Evolutionary conservation across 2,113 vertebrate genomes (phyloP), one percentile per base, ranked within the genome.

Genomic region (Pterocles burchelli): DNA sequence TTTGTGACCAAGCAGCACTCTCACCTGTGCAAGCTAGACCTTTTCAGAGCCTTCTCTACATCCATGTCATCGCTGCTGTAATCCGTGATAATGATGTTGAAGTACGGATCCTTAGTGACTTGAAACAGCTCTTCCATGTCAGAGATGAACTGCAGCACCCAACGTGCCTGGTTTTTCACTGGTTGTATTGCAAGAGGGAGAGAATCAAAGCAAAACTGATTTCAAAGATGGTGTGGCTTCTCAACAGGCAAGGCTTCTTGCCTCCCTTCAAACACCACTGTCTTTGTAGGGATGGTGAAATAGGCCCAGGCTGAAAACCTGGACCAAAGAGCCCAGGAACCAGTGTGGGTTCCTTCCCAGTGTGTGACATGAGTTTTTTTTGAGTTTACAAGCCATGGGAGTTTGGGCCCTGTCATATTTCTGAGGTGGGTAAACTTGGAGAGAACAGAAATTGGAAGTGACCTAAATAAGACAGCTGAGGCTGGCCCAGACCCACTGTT

Each of bases 91-190:
- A 99, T 98, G 96, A 99, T 18, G 12, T 98, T 99, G 97, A 99
- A 99, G 92, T 98, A 98, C 0, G 92, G 45, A 92, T 99, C 99
- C 6, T 97, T 89, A 1, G 99, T 99, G 88, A 95, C 78, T 79
- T 33, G 97, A 83, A 98, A 97, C 7, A 99, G 90, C 46, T 93
- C 95, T 71, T 99, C 99, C 99, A 99, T 99, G 93, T 99, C 99
- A 10, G 85, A 73, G 70, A 99, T 99, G 92, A 99, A 98, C 88
- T 99, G 98, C 83, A 98, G 97, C 13, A 99, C 99, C 99, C 99
- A 99, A 1, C 99, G 99, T 4, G 99, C 99, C 97, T 99, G 99
- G 97, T 99, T 99, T 97, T 99, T 99, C 75, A 99, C 99, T 99
- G 88, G 9, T 75, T n/a, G 19, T 18, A 38, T 9, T 48, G 36